A percentile compares a stretch with the other conserved stretches of the same genome.
Conservation (phyloP, 2,113 vertebrate genomes). For the Chionodraco myersi region DNA sequence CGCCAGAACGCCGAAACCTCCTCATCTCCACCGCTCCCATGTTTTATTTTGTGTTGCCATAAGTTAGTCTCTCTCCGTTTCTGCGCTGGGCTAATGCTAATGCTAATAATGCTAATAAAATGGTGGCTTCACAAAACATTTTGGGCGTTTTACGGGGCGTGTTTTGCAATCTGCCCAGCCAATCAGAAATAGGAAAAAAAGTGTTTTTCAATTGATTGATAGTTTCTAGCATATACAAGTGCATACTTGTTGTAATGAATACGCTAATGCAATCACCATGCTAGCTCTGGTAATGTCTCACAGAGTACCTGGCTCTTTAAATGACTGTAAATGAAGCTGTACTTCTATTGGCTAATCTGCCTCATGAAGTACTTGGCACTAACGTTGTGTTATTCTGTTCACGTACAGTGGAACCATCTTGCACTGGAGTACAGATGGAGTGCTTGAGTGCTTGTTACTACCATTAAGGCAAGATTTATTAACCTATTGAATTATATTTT, state of each 20-base stretch:
- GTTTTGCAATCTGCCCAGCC: too few relatives aligned
- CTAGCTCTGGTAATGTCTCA: conserved; percentile 1
- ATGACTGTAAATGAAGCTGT: background rate
- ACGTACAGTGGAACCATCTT: background rate
- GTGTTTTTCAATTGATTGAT: background rate
- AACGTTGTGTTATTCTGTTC: background rate
- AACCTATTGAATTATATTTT: background rate
- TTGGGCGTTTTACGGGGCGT: too few relatives aligned
- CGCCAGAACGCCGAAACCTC: too few relatives aligned
- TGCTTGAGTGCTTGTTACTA: background rate
- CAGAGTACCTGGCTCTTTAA: conserved; percentile 1
- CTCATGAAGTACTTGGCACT: background rate
- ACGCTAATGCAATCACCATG: background rate
- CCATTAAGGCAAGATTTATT: background rate
- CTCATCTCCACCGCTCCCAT: too few relatives aligned
- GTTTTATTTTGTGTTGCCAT: too few relatives aligned
- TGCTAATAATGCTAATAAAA: too few relatives aligned
- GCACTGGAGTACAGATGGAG: conserved; percentile 12
- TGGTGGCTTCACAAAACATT: too few relatives aligned
- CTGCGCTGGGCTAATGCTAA: too few relatives aligned
- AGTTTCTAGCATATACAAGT: background rate
- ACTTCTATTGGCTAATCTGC: background rate
- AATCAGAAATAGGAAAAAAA: background rate
- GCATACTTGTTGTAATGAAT: background rate
- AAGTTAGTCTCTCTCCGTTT: too few relatives aligned